Evolutionary conservation across 92 coral and sea anemone genomes (phyloP), one percentile per base, ranked within the genome.

Genomic region (Phenganax subtilis): DNA sequence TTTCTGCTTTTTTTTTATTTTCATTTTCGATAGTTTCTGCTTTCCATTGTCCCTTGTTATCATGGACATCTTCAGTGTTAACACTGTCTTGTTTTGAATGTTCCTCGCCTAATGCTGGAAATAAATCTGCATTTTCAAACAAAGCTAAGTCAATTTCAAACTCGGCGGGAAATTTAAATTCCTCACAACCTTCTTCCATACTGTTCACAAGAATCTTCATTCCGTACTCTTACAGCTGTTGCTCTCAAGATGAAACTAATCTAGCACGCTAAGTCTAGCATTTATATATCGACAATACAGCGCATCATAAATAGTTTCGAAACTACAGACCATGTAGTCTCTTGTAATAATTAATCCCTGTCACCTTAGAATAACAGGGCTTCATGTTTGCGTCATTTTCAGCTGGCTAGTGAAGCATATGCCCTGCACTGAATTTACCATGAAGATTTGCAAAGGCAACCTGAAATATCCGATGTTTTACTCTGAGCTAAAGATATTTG

Each of bases 61-160:
- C 47, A 37, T 37, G 47, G 47, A 2, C 2, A 37, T 37, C 47
- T 37, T 37, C 47, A 37, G 47, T 44, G 27, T 53, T 10, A 68
- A 68, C 80, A 54, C 10, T 20, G 9, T 56, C 37, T 75, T 54
- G 15, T 1, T 15, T 14, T 47, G 31, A 56, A 9, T 54, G 51
- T 25, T 55, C 80, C n/a, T 75, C 67, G 64, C 80, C 12, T 30
- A 57, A 75, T n/a, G 27, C 80, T 59, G 37, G 66, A 37, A 75
- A 55, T 16, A 57, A 56, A 75, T 75, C 80, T 75, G 64, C 12
- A 16, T 12, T 51, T 55, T 75, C 80, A 57, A 75, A 55, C 80
- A 75, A 44, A 29, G 80, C 55, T 27, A 75, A 56, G 31, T 75
- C 80, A 27, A 75, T 75, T 12, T 55, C 31, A 12, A 55, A 25